phyloP scores from a whole-genome alignment of 1,140 invertebrate species.

The Drosophila teissieri region DNA sequence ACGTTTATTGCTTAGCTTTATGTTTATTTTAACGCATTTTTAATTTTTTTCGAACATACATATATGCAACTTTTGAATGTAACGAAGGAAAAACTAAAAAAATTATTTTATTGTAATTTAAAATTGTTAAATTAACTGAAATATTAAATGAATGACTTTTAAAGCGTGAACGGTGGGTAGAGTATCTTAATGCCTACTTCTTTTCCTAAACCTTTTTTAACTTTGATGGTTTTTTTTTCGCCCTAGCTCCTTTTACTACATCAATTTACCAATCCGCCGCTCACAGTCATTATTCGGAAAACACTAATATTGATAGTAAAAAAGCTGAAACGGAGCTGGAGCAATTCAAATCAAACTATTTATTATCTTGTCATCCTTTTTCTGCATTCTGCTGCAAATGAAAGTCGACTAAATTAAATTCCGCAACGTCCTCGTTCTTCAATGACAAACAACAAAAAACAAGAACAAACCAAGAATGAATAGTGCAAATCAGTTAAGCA shows the following conservation, averaged over 20 bases:
- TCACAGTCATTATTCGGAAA: slow-evolving; percentile 32
- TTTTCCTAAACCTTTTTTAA: neutral
- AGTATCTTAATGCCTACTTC: neutral
- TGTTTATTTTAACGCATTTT: too few relatives aligned
- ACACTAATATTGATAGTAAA: slow-evolving; percentile 3
- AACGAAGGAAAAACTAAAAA: too few relatives aligned
- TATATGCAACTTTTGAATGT: too few relatives aligned
- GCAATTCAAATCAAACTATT: slow-evolving; percentile 53
- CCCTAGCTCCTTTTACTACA: slow-evolving; percentile 2
- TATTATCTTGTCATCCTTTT: slow-evolving; percentile 42
- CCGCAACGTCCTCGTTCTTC: slow-evolving; percentile 38
- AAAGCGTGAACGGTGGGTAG: neutral
- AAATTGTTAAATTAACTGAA: too few relatives aligned
- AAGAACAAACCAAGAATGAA: slow-evolving; percentile 6
- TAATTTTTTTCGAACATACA: too few relatives aligned
- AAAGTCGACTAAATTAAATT: slow-evolving; percentile 59
- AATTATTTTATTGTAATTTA: too few relatives aligned
- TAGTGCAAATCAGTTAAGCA: neutral
- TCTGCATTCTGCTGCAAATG: slow-evolving; percentile 37
- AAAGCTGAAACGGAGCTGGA: slow-evolving; percentile 6
- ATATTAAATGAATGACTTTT: too few relatives aligned
- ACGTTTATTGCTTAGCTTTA: too few relatives aligned
- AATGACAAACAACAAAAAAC: slow-evolving; percentile 15
- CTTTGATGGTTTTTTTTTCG: neutral
- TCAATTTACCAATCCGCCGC: neutral